phyloP scores from a whole-genome alignment of 2,888 invertebrate species.

The Cheilosia grossa region DNA sequence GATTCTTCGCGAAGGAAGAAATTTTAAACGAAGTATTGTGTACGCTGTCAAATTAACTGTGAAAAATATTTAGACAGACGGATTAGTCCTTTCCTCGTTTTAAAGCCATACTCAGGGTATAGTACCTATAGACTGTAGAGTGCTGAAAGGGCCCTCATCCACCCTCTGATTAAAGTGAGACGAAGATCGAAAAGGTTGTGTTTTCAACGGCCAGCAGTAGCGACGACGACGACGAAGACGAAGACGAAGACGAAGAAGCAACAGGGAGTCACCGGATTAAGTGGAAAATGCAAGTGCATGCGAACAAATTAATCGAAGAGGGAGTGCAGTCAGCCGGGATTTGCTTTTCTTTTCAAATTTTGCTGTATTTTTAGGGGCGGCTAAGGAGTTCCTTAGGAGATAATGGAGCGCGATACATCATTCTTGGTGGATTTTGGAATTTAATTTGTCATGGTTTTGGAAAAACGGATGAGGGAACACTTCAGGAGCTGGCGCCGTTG shows the following conservation, averaged over 20 bases:
- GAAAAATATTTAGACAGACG: conserved; percentile 74
- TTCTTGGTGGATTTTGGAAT: conserved; percentile 72
- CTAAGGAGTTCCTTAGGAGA: conserved; percentile 32
- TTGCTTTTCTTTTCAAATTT: conserved; percentile 26
- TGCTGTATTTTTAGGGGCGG: conserved; percentile 23
- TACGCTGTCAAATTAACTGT: conserved; percentile 75
- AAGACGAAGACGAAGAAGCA: conserved; percentile 40
- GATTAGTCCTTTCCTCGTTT: conserved; percentile 69
- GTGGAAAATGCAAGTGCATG: conserved; percentile 66
- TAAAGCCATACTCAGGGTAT: conserved; percentile 33
- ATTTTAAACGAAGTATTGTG: conserved; percentile 73
- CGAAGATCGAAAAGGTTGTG: conserved; percentile 72
- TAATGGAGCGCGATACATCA: conserved; percentile 73
- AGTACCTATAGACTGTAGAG: conserved; percentile 12
- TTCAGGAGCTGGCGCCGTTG: neutral
- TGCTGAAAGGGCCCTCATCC: conserved; percentile 16
- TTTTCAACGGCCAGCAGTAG: conserved; percentile 17
- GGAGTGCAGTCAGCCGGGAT: conserved; percentile 15
- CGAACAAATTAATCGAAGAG: conserved; percentile 61
- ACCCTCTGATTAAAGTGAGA: conserved; percentile 57
- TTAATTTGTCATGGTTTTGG: conserved; percentile 72
- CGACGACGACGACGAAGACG: neutral
- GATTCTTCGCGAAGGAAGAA: conserved; percentile 53
- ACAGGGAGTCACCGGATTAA: conserved; percentile 63
- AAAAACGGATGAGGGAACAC: conserved; percentile 43